Evolutionary conservation across 1,140 invertebrate species (phyloP).

Genomic region (Nephila pilipes): DNA sequence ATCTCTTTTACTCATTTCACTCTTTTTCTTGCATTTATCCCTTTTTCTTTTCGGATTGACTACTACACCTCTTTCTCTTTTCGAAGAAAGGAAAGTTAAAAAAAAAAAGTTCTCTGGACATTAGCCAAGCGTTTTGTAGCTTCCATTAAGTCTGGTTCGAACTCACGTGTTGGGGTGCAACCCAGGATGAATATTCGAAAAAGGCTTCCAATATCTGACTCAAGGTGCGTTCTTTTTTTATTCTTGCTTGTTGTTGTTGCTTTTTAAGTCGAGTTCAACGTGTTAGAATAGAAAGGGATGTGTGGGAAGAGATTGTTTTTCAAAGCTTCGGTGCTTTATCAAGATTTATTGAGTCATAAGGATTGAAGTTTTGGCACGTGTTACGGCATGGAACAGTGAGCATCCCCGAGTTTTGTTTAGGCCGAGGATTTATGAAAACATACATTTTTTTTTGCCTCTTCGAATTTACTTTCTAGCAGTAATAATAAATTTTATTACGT

Average conservation of each 20-base stretch:
- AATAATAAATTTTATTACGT: too few relatives aligned
- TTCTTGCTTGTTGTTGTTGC: background rate
- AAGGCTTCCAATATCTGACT: too few relatives aligned
- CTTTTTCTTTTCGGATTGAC: background rate
- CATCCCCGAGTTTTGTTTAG: background rate
- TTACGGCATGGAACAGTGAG: background rate
- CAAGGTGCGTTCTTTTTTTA: background rate
- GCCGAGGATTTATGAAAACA: background rate
- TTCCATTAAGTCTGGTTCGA: background rate
- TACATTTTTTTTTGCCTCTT: too few relatives aligned
- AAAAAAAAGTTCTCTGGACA: background rate
- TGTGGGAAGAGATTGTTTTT: background rate
- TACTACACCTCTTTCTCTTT: background rate
- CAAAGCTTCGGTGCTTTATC: background rate
- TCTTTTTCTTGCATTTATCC: too few relatives aligned
- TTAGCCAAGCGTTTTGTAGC: conserved; percentile 26
- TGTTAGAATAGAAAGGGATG: background rate
- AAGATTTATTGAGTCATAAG: background rate
- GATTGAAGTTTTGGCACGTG: background rate
- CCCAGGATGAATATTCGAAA: background rate
- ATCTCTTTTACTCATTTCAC: background rate
- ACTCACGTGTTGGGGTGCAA: background rate
- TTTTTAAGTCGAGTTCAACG: background rate
- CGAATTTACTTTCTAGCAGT: too few relatives aligned
- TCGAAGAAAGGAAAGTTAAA: background rate